Evolutionary conservation across 2,888 invertebrate genomes (phyloP), one percentile per base, ranked within the genome.

Genomic region (Drymonia ruficornis): DNA sequence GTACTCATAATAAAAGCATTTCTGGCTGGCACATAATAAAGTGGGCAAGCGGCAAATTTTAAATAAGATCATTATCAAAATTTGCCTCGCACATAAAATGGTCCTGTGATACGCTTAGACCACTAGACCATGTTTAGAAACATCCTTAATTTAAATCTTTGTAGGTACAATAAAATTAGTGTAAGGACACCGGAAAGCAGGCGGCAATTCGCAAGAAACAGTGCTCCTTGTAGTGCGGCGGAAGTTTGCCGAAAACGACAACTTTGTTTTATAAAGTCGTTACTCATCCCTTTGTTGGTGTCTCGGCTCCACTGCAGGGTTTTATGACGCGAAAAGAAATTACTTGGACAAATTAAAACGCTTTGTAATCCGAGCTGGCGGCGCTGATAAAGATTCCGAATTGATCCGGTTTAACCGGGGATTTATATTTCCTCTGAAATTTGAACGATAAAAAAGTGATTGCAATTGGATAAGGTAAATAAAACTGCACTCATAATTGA

Each of bases 251-350:
- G 77, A 81, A 88, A 88, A 86, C 84, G 80, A 74, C 78, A 89
- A 91, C 90, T 91, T 91, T 89, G 91, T 89, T 89, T 86, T 76
- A 76, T 74, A 83, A 88, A 86, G 85, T 86, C 83, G 90, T 91
- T 90, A 89, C 72, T 91, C 91, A 91, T 89, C 86, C 90, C 89
- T 89, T 91, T 91, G 91, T 90, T 87, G 76, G 82, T 81, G 80
- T 78, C 83, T 73, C 76, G 77, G 79, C 80, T 75, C 70, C 80
- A 83, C 81, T 85, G 87, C 82, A 83, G 84, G 84, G 87, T 89
- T 89, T 86, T 84, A 84, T 83, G 80, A 83, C 81, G 77, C 78
- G 77, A 81, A 83, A 83, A 84, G 83, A 83, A 83, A 85, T 81
- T 81, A 81, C 78, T 80, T 70, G 73, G 70, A 78, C 79, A 81